Evolutionary conservation across 2,888 invertebrate genomes (phyloP), one percentile per base, ranked within the genome.

Genomic region (Lochmaea capreae): DNA sequence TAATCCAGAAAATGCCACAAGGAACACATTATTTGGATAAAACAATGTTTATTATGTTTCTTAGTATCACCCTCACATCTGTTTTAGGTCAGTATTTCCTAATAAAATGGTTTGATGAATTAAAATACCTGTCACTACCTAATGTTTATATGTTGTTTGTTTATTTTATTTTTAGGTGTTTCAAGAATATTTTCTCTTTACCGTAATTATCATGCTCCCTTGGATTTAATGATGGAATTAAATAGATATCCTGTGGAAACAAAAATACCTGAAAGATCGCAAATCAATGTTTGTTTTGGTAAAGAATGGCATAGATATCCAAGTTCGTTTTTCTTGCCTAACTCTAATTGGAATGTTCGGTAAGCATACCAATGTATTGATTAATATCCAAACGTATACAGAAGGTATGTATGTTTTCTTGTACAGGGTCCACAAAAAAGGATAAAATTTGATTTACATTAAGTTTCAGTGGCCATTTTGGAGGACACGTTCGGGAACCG

Each of bases 251-350:
- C 89, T 10, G 84, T 87, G 0, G 89, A 89, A 77, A 88, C 89
- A 59, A 87, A 88, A 71, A 82, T 90, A 61, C 87, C 89, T 0
- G 87, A 87, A 10, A 88, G 88, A 75, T 81, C 86, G 22, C 83
- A 85, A 58, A 92, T 94, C 73, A 92, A 93, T 79, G 92, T 99
- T 6, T 99, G 99, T 86, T 92, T 95, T 77, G 99, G 98, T 65
- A 99, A 99, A 88, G 99, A 99, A 83, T 99, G 99, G 99, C 92
- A 99, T 87, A 91, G 99, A 33, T 98, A 94, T 83, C 98, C 99
- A 0, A 95, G 96, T 63, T 96, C 95, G 78, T 99, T 99, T 89
- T 97, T 97, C 86, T 89, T 99, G 59, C 97, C 98, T 0, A 90
- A 92, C 67, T 89, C 90, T 1, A 91, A 91, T 70, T 97, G 96